Percentiles rank a stretch among this genome's conserved stretches.
Evolutionary conservation across 2,797 vertebrate species (phyloP).

Genomic region (Pseudochaenichthys georgianus): DNA sequence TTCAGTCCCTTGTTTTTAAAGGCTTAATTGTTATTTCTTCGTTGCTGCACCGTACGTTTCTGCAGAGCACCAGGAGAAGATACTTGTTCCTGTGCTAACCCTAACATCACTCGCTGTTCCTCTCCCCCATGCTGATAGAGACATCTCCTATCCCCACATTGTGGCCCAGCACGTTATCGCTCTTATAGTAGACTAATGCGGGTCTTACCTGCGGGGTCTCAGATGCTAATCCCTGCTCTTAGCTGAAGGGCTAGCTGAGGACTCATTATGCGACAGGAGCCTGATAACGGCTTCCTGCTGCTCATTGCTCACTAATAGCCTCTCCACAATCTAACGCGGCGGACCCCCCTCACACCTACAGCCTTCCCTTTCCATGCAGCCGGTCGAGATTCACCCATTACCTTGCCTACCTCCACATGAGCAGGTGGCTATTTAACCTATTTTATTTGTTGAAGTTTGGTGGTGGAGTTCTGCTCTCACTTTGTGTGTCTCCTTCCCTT

Average conservation of each 20-base stretch:
- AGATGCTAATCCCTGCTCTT: slow-evolving; percentile 52
- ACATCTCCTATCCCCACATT: not conserved
- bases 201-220: slow-evolving; percentile 49
- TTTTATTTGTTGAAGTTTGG: slow-evolving; percentile 12
- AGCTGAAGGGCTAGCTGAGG: slow-evolving; percentile 29
- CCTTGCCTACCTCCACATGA: not conserved
- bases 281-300: slow-evolving; percentile 35
- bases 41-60: not conserved
- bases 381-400: not conserved
- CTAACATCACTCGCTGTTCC: slow-evolving; percentile 13
- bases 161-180: slow-evolving; percentile 25
- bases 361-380: not conserved
- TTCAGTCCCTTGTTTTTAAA: too few relatives aligned
- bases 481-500: not conserved
- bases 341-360: not conserved
- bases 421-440: not conserved
- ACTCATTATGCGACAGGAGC: slow-evolving; percentile 24
- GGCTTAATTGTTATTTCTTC: not conserved
- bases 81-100: slow-evolving; percentile 16
- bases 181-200: slow-evolving; percentile 38
- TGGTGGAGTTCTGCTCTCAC: slow-evolving; percentile 12
- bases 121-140: slow-evolving; percentile 5
- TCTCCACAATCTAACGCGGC: slow-evolving; percentile 17
- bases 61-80: not conserved
- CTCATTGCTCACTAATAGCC: slow-evolving; percentile 42